Base-by-base conservation (phyloP, 1,140 invertebrate genomes). In the Drosophila cardini region DNA sequence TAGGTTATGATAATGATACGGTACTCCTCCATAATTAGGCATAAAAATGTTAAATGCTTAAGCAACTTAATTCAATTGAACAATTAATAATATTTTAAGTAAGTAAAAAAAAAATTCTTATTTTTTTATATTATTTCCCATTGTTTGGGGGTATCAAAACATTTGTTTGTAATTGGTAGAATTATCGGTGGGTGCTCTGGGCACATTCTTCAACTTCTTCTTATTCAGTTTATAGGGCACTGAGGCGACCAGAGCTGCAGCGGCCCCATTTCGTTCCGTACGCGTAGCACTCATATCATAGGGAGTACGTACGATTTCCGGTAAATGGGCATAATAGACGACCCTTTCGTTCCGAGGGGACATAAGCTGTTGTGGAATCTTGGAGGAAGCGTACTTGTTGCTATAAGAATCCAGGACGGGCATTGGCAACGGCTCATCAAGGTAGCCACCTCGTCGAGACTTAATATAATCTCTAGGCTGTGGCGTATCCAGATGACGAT, bases 321-420 rank as follows among this genome's bases (percentile, higher is more conserved):
- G 93, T 8, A 93, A 76, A 68, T 93, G 93, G 34, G 93, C 93
- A 61, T 93, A 93, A 68, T 93, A 93, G 15, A 93, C 93, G 13
- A 93, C 80, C 4, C 91, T 81, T 53, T 92, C 91, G 50, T 84
- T 80, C 0, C 91, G 65, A 4, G 74, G 34, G 9, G 77, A 65
- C 13, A 60, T 21, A 2, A 63, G 16, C 13, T 80, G 52, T 0
- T 79, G 80, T 0, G 86, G 75, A 16, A 78, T 62, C 55, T 91
- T 91, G 0, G 72, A 32, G 0, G 75, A 26, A 1, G 32, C 73
- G 52, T 86, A 90, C 43, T 90, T 86, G 38, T 71, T 67, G 46
- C 60, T 53, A 13, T 80, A 83, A 9, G 76, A 60, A 43, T 91
- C 84, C 7, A 55, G n/a, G 15, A 50, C 71, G 3, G 56, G 15